Evolutionary conservation across 2,888 invertebrate genomes (phyloP).

Genomic region (Pseudococcus viburni): DNA sequence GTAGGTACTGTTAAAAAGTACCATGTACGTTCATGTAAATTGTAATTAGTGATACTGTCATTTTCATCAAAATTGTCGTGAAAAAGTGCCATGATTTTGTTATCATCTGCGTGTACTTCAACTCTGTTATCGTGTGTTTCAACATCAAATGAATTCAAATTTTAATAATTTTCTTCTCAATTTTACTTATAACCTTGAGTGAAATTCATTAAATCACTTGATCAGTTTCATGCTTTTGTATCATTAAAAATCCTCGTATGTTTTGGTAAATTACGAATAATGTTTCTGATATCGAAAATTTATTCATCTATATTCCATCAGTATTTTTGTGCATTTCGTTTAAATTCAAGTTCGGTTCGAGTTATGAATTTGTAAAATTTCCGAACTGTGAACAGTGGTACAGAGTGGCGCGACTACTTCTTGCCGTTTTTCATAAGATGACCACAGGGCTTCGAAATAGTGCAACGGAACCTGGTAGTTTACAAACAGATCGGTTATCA

Average conservation of each 20-base stretch:
- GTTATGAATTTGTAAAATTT: constrained; percentile 13
- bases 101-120: constrained; percentile 2
- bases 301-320: not conserved
- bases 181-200: constrained; percentile 3
- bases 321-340: not conserved
- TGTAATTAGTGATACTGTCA: not conserved
- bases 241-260: not conserved
- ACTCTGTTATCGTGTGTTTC: not conserved
- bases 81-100: not conserved
- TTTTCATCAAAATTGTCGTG: not conserved
- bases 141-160: not conserved
- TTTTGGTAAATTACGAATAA: not conserved
- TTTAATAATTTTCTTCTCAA: not conserved
- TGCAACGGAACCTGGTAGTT: constrained; percentile 74
- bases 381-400: constrained; percentile 19
- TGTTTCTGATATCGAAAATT: not conserved
- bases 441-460: constrained; percentile 72
- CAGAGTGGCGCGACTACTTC: constrained; percentile 68
- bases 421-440: constrained; percentile 69
- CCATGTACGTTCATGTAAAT: not conserved
- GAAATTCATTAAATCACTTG: not conserved
- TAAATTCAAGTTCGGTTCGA: not conserved
- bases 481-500: constrained; percentile 68
- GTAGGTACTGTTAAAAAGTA: not conserved
- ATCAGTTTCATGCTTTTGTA: not conserved